Conservation (phyloP, 2,113 vertebrate genomes). For the Gulo gulo region DNA sequence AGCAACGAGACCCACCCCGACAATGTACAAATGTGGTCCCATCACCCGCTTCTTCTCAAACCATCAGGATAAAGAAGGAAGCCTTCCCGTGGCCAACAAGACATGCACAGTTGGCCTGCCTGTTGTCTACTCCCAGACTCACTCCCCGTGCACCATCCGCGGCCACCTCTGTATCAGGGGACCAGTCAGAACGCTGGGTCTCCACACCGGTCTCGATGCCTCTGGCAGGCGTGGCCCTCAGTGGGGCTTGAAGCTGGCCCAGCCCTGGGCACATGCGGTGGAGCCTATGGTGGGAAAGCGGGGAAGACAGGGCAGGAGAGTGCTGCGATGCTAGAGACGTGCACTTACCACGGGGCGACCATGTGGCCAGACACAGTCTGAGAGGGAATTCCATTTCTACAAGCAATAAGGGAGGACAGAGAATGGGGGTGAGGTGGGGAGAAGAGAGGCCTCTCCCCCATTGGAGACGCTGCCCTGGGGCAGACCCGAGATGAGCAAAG, state of each 20-base stretch:
- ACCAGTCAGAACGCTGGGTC: background rate
- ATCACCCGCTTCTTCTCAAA: background rate
- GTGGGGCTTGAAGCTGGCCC: too few species aligned
- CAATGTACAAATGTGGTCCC: background rate
- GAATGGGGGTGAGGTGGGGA: background rate
- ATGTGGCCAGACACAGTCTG: background rate
- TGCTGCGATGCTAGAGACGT: too few species aligned
- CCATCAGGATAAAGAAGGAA: background rate
- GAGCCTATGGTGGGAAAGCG: too few species aligned
- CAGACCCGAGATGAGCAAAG: background rate
- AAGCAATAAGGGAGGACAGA: background rate
- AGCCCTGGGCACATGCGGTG: fast-evolving
- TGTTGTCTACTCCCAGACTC: background rate
- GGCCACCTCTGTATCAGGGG: too few species aligned
- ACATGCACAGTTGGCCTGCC: background rate
- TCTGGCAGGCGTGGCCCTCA: background rate
- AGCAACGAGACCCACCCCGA: background rate
- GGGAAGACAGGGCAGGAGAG: too few species aligned
- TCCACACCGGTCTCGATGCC: background rate
- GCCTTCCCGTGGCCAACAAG: background rate
- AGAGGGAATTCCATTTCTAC: background rate
- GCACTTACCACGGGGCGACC: too few species aligned
- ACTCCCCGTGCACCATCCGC: background rate
- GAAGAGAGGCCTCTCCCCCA: background rate
- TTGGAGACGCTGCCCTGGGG: background rate